These are phyloP conservation scores for Enteromius paludinosus DNA, from an alignment of 2,797 vertebrate genomes.

Conservation along the genomic window DNA sequence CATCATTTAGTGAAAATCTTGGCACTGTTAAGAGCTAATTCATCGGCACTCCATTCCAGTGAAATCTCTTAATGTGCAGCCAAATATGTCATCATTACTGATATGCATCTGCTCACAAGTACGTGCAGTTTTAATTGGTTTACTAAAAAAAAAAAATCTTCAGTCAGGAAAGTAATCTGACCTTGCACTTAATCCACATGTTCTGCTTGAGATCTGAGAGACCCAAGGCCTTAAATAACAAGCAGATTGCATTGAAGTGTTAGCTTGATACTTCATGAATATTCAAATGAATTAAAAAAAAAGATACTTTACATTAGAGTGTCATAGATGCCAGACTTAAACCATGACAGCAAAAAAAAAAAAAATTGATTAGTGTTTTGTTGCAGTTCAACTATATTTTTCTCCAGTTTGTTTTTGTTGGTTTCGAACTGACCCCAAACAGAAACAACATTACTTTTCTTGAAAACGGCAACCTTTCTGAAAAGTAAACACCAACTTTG, in stretches of 20 bases:
- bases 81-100: neutral
- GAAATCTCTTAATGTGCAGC: neutral
- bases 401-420: slow-evolving; percentile 3
- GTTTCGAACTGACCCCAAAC: neutral
- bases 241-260: neutral
- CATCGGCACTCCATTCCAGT: neutral
- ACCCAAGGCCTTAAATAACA: neutral
- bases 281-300: neutral
- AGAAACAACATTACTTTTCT: neutral
- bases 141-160: neutral
- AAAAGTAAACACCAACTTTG: neutral
- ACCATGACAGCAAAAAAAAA: neutral
- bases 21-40: neutral
- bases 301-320: neutral
- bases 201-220: slow-evolving; percentile 1
- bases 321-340: neutral
- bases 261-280: neutral
- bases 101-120: neutral
- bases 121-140: neutral
- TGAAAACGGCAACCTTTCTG: neutral
- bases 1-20: neutral
- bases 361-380: neutral
- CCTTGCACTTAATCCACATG: neutral
- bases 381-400: neutral
- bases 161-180: neutral